Evolutionary conservation across 2,888 invertebrate species (phyloP), one percentile per base, ranked within the genome.

Genomic region (Punctoribates punctum): DNA sequence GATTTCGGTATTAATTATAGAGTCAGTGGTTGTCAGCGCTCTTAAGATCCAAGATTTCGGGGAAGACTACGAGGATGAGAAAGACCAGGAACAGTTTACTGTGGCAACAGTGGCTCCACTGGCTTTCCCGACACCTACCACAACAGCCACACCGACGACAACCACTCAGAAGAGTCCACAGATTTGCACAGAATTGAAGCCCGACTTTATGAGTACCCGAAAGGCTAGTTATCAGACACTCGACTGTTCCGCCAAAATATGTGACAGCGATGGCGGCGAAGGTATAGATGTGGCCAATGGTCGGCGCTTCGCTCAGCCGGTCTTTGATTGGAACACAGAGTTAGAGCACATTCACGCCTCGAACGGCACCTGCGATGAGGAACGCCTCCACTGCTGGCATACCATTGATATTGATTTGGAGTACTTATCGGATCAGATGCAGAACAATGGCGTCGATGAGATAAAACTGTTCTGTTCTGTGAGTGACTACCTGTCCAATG

Each of bases 161-260:
- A 13, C 65, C n/a, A n/a, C n/a, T n/a, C n/a, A n/a, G 17, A 65
- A 34, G 8, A 34, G 34, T 27, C 6, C 34, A 2, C 65, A 65
- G 6, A 27, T 65, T 29, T 65, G 65, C 34, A 65, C 65, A 8
- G 65, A 65, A 29, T 27, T 65, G 27, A 65, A 13, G 34, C 65
- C 65, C 11, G 17, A 27, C 6, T 65, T 34, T 17, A 9, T 65
- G 4, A 25, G 25, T 15, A 25, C 65, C 1, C 27, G 65, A 6
- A 34, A 29, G 11, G 29, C 9, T 34, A 34, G 29, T 11, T 17
- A 5, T 65, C 29, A 65, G 17, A 27, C 29, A 17, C 65, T 65
- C 2, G 17, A 27, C 9, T 65, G 65, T 65, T 15, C 17, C 13
- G 65, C 34, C 27, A 27, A 17, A 17, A 29, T 65, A 65, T 65